Evolutionary conservation across 1,140 invertebrate genomes (phyloP), one percentile per base, ranked within the genome.

Genomic region (Calliphora vicina): DNA sequence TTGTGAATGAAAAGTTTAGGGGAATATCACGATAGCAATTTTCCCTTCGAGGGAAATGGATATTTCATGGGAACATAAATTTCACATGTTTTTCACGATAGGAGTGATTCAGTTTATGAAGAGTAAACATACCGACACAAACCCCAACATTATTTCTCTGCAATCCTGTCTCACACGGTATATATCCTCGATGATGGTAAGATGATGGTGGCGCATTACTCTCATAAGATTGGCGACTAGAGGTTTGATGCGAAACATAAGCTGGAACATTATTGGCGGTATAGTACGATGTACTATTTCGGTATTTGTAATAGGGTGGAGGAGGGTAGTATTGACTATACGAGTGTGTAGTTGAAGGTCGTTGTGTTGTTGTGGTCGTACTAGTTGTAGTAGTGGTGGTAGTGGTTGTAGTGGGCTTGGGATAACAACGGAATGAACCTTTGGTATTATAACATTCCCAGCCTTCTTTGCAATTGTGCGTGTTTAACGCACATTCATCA

Each of bases 401-500:
- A 15, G 84, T 83, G 3, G 84, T 85, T 0, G 86, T 86, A 27
- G 86, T 85, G 1, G 82, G 84, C 74, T 84, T 86, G 6, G 84
- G 85, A 20, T 89, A 87, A 80, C 89, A 90, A 1, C 89, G 86
- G 67, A 90, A 90, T 4, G 89, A 90, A 57, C 89, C 89, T 81
- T 88, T 90, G 0, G 89, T 97, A 87, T 99, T 99, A 73, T 93
- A 92, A 89, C 98, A 99, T 2, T 93, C 91, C 87, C 96, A 98
- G 5, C 94, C 94, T 0, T 92, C 86, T 0, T 94, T 94, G 88
- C 98, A 99, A 86, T 96, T 95, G 88, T 99, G 94, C 0, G 94
- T 96, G 6, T 94, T 94, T 1, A 97, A 91, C 0, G 90, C 85
- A 88, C 98, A 99, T 91, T 99, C 98, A 90, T 99, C 96, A 85